Conservation (phyloP, 1,140 invertebrate species). For the Chrysomallon squamiferum region DNA sequence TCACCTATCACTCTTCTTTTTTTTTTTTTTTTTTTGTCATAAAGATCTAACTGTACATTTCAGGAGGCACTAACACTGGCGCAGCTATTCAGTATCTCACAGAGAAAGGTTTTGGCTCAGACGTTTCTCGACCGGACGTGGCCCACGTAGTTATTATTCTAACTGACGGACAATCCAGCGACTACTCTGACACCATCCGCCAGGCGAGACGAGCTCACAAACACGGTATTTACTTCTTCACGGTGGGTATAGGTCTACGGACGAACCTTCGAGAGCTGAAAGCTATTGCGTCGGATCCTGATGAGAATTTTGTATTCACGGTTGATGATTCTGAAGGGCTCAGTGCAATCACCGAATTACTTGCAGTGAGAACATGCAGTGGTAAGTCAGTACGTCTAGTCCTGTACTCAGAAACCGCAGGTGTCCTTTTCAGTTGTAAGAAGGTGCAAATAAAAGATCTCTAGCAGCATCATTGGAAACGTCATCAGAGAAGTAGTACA, state of each 20-base stretch:
- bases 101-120: slow-evolving; percentile 21
- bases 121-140: slow-evolving; percentile 17
- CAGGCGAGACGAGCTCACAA: slow-evolving; percentile 25
- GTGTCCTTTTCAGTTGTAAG: too few relatives aligned
- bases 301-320: slow-evolving; percentile 23
- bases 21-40: too few relatives aligned
- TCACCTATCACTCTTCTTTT: too few relatives aligned
- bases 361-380: slow-evolving; percentile 6
- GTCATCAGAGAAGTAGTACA: too few relatives aligned
- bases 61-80: slow-evolving; percentile 36
- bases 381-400: too few relatives aligned
- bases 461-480: too few relatives aligned
- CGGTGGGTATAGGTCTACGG: slow-evolving; percentile 38
- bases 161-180: slow-evolving; percentile 39
- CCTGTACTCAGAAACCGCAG: too few relatives aligned
- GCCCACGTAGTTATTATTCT: slow-evolving; percentile 34
- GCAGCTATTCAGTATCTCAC: slow-evolving; percentile 24
- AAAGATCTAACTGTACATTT: too few relatives aligned
- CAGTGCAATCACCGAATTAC: slow-evolving; percentile 7
- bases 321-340: slow-evolving; percentile 21
- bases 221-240: slow-evolving; percentile 32
- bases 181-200: slow-evolving; percentile 14
- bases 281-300: slow-evolving; percentile 21
- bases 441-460: too few relatives aligned
- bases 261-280: slow-evolving; percentile 18